A percentile compares a stretch with the other conserved stretches of the same genome.
Evolutionary conservation across 2,797 vertebrate species (phyloP).

Genomic region (Falco berigora): DNA sequence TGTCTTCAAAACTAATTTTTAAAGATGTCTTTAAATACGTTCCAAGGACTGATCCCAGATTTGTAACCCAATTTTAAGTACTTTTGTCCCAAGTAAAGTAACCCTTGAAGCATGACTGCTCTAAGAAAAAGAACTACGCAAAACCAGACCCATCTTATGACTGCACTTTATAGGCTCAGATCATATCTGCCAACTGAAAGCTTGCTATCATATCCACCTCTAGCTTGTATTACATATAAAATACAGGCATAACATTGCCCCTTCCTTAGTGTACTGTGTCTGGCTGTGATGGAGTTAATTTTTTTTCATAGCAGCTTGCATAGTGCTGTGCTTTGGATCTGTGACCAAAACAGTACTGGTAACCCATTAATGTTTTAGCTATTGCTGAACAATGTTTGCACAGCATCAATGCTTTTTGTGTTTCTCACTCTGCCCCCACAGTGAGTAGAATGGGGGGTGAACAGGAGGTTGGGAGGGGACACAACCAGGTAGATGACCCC

Average conservation of each 20-base stretch:
- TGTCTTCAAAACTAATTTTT: neutral
- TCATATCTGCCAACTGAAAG: neutral
- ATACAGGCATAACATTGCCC: neutral
- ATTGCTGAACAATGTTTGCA: neutral
- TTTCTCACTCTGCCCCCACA: neutral
- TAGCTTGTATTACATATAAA: neutral
- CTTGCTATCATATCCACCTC: neutral
- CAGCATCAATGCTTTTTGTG: neutral
- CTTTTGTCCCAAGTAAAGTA: neutral
- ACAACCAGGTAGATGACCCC: neutral
- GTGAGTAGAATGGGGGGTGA: rapidly evolving
- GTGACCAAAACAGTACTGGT: neutral
- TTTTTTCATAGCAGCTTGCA: neutral
- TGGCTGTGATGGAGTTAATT: neutral
- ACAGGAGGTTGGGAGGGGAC: neutral
- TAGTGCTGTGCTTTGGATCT: neutral
- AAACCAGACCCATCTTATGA: neutral
- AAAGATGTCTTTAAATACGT: neutral
- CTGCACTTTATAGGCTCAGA: neutral
- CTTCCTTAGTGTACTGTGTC: neutral
- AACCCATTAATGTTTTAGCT: neutral
- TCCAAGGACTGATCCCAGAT: neutral
- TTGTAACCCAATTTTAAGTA: neutral
- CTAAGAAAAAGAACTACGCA: neutral
- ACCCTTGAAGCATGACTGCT: neutral